Base-by-base conservation (phyloP, 2,888 invertebrate genomes). In the Phymatocera aterrima region DNA sequence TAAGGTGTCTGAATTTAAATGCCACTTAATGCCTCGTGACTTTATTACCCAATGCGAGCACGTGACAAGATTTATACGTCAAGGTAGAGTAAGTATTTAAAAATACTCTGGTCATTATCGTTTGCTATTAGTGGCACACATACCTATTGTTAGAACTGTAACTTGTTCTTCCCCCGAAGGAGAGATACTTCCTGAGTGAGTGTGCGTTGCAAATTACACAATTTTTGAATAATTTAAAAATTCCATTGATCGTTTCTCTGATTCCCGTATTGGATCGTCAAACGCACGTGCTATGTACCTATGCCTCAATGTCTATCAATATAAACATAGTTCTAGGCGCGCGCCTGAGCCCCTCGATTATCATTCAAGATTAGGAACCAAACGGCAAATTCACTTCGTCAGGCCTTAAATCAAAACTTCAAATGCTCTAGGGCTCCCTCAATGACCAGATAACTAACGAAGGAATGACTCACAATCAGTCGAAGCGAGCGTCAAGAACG, bases 41-140 rank as follows among this genome's bases (percentile, higher is more conserved):
- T 51, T 5, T 12, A 10, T 43, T 68, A 72, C 72, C 51, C 31
- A 51, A 51, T 72, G 51, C 51, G 51, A 72, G 72, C 51, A 72
- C 51, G 70, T 31, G 48, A 72, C 70, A 72, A 72, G 70, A 72
- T 72, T 72, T 72, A 72, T 72, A 72, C 72, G 51, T 72, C 72
- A 72, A 72, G 48, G 51, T 72, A 48, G 31, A 72, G 72, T 34
- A 34, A 72, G 72, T 51, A 48, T 72, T 51, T 51, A 72, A 51
- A 72, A 72, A 72, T 48, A 51, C 72, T 51, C 34, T 34, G 51
- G 18, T 72, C 51, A 72, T 72, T 72, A 72, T 34, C 18, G 72
- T 48, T 51, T 18, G 18, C 51, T 48, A 51, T 51, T 46, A 68
- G 21, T 43, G 43, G 10, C 24, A 10, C 21, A 8, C 4, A 5